Evolutionary conservation across 2,888 invertebrate species (phyloP).

Genomic region (Troglohyphantes excavatus): DNA sequence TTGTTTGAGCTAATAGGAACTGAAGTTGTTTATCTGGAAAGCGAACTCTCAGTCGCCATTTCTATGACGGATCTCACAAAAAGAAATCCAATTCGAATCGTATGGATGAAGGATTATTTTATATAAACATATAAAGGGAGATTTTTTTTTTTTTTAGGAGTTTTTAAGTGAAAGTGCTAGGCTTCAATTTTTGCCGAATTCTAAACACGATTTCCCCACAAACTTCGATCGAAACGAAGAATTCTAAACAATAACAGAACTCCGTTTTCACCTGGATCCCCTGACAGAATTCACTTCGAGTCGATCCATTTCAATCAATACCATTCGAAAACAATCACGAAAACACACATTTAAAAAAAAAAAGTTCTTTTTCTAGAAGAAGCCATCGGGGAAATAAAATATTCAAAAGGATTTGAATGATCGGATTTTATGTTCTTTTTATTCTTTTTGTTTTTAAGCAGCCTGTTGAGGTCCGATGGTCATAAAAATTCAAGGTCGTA

Average conservation of each 20-base stretch:
- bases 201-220: not conserved
- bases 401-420: not conserved
- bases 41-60: not conserved
- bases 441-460: not conserved
- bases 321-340: not conserved
- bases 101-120: not conserved
- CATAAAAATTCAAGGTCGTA: conserved; percentile 67
- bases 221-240: not conserved
- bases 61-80: not conserved
- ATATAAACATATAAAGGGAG: not conserved
- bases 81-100: not conserved
- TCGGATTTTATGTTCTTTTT: not conserved
- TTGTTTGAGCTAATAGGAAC: not conserved
- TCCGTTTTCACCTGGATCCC: not conserved
- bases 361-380: not conserved
- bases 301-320: conserved; percentile 4
- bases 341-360: not conserved
- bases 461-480: not conserved
- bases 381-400: not conserved
- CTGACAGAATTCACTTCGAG: not conserved
- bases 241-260: not conserved
- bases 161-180: not conserved
- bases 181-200: not conserved
- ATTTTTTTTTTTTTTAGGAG: no score
- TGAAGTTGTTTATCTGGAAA: not conserved